Evolutionary conservation across 2,888 invertebrate species (phyloP), one percentile per base, ranked within the genome.

Genomic region (Dorcus parallelipipedus): DNA sequence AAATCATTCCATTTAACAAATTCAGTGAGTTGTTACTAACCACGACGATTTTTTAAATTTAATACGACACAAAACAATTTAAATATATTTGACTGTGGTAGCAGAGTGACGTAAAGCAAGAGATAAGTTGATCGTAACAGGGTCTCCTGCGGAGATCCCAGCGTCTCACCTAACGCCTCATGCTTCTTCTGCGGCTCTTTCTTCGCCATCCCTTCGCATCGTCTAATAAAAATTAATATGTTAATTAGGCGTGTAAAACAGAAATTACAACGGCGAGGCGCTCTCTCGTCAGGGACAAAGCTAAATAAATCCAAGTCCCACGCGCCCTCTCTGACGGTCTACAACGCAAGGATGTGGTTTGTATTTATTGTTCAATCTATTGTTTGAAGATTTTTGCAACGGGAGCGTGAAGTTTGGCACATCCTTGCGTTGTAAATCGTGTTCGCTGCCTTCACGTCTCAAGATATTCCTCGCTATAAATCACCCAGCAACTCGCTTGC

Each of bases 51-150:
- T 33, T 33, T 33, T 33, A 33, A 33, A 33, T 33, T 33, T 33
- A 33, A 33, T 33, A 33, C 7, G 26, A 33, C 26, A 33, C 26
- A 33, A 33, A 33, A 33, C 26, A 33, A 33, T 33, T 33, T 33
- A 33, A 33, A 33, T 33, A 33, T 33, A 33, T 33, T 33, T 33
- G 26, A 33, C 26, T 33, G 26, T 33, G 26, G 26, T 33, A 33
- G 26, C 26, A 33, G 26, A 33, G 26, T 33, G 26, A 33, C 26
- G 26, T 33, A 33, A 33, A 33, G 26, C 26, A 33, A 66, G 69
- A 73, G 71, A 75, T 73, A 75, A 74, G 73, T 74, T 73, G 75
- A 74, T 74, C 75, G 75, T 75, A 72, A 76, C 75, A 75, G 69
- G 72, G 64, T 58, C 65, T 71, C 77, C 74, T 64, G 74, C 74